Evolutionary conservation across 2,113 vertebrate genomes (phyloP), one percentile per base, ranked within the genome.

Genomic region (Verasper variegatus): DNA sequence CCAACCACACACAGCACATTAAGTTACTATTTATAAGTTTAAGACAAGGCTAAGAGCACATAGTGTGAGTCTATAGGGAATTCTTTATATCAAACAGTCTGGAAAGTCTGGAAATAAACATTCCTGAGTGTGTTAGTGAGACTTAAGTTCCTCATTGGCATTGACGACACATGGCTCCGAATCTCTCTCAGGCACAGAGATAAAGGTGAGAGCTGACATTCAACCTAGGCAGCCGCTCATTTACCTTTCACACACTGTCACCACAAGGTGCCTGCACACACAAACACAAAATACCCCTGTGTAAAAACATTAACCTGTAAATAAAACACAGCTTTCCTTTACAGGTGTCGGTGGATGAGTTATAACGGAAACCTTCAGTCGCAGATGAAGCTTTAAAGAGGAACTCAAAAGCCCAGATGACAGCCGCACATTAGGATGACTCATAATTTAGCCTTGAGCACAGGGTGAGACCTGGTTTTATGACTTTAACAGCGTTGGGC

Each of bases 181-280:
- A 56, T 81, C 64, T 77, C 56, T 67, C 73, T 72, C 49, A 74
- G 54, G 70, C 74, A 58, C 70, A 61, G 14, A 62, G 63, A 80
- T 74, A 83, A 89, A 81, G 59, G 71, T 76, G 76, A 82, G 14
- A 20, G 24, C 60, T 81, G 81, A 64, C 84, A 72, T 74, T 86
- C 79, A 83, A 21, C 37, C 64, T 24, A 74, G 59, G 63, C 52
- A 68, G 60, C 60, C 57, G 68, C 59, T 72, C 52, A 85, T 81
- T 78, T 77, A 73, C 64, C 52, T 79, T 61, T 59, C 72, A 74
- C 68, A 70, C 51, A 42, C 56, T 66, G 62, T 71, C 27, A 55
- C 74, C 60, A 75, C 55, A 66, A 40, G 31, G 58, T 31, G 37
- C 11, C 68, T 66, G 9, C 54, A n/a, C 9, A 65, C 14, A 45